Evolutionary conservation across 2,888 invertebrate species (phyloP).

Genomic region (Biston betularia): DNA sequence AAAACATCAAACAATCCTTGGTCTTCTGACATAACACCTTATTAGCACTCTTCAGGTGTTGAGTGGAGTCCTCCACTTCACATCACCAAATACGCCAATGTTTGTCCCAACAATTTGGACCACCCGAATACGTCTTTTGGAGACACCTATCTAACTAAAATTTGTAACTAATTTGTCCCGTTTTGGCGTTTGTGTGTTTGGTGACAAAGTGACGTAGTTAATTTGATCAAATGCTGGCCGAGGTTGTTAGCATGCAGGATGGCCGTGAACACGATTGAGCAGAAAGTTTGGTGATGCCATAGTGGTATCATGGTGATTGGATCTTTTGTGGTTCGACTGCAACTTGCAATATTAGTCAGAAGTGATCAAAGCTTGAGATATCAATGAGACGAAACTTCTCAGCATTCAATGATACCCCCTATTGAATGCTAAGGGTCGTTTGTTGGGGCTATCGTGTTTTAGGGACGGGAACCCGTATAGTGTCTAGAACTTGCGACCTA

Average conservation of each 20-base stretch:
- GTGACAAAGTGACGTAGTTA: slow-evolving; percentile 44
- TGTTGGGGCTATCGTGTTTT: too few relatives aligned
- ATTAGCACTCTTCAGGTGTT: slow-evolving; percentile 46
- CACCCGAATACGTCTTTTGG: slow-evolving; percentile 67
- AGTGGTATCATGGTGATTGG: slow-evolving; percentile 24
- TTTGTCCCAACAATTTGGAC: slow-evolving; percentile 68
- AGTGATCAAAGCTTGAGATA: neutral
- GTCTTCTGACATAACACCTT: slow-evolving; percentile 42
- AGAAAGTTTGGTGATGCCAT: slow-evolving; percentile 25
- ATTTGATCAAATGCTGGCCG: slow-evolving; percentile 25
- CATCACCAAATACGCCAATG: slow-evolving; percentile 68
- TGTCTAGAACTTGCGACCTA: too few relatives aligned
- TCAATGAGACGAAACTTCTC: too few relatives aligned
- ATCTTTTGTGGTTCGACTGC: neutral
- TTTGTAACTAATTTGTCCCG: slow-evolving; percentile 61
- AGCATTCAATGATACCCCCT: too few relatives aligned
- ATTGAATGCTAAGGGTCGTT: neutral
- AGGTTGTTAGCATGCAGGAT: slow-evolving; percentile 8
- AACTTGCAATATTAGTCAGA: slow-evolving; percentile 9
- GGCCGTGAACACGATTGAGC: neutral
- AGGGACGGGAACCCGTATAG: too few relatives aligned
- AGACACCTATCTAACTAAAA: slow-evolving; percentile 68
- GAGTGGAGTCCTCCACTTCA: slow-evolving; percentile 54
- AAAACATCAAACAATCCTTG: slow-evolving; percentile 39
- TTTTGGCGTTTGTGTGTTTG: slow-evolving; percentile 51